These are phyloP conservation scores for Himalopsyche japonica DNA, from an alignment of 2,888 invertebrate genomes.

Conservation along the genomic window DNA sequence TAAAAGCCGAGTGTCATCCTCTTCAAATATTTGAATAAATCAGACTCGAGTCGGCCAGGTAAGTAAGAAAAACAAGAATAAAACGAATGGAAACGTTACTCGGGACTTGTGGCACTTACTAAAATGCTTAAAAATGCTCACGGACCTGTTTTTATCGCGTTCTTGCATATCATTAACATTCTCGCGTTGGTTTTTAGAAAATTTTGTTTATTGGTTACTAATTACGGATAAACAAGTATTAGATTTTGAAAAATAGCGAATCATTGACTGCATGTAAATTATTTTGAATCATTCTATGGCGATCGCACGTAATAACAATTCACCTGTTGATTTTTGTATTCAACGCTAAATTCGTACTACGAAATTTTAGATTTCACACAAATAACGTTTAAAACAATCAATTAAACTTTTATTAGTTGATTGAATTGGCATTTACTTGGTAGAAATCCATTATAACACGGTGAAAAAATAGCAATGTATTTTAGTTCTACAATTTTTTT, in stretches of 20 bases:
- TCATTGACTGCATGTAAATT: background rate
- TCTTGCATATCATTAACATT: conserved; percentile 26
- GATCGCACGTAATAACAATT: background rate
- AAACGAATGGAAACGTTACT: background rate
- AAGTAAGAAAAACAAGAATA: background rate
- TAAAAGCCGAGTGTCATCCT: background rate
- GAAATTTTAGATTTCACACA: too few relatives aligned
- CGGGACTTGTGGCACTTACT: background rate
- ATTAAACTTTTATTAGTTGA: too few relatives aligned
- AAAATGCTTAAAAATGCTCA: background rate
- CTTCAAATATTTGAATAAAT: background rate
- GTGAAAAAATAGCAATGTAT: too few relatives aligned
- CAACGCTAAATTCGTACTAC: too few relatives aligned
- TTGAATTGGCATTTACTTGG: too few relatives aligned
- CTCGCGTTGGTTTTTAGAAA: background rate
- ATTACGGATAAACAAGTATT: background rate
- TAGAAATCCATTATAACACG: too few relatives aligned
- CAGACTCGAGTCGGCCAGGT: background rate
- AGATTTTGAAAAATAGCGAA: background rate
- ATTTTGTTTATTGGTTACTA: background rate
- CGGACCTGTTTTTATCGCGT: conserved; percentile 20
- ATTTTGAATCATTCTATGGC: background rate
- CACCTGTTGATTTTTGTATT: too few relatives aligned
- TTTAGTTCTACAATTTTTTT: too few relatives aligned
- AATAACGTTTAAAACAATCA: too few relatives aligned